Percentiles rank a stretch among this genome's conserved stretches.
phyloP scores from a whole-genome alignment of 2,113 vertebrate species.

The Crotalus tigris region DNA sequence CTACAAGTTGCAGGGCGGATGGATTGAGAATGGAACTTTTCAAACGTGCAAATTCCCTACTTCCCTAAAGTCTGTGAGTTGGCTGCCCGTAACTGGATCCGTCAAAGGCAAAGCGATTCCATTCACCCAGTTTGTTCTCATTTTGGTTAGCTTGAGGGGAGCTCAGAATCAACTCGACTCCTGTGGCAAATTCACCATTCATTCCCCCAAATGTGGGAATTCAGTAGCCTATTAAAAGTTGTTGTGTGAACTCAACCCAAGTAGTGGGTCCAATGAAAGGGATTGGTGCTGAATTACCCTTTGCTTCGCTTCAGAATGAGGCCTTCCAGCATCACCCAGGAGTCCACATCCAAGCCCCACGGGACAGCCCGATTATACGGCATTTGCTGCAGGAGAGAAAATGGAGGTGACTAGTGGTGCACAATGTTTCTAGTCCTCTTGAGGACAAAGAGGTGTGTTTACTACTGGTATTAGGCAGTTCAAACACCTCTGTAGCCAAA shows the following conservation, averaged over 20 bases:
- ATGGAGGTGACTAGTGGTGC: no score
- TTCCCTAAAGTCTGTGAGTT: not conserved
- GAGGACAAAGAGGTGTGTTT: not conserved
- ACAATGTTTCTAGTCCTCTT: not conserved
- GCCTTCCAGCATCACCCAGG: slow-evolving; percentile 78
- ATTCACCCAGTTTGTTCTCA: not conserved
- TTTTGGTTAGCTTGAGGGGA: not conserved
- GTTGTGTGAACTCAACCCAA: not conserved
- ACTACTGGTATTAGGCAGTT: no score
- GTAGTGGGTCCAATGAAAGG: not conserved
- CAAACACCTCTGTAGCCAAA: not conserved
- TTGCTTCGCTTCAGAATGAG: not conserved
- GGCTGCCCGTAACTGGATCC: not conserved
- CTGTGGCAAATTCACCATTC: not conserved
- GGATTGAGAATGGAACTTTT: not conserved
- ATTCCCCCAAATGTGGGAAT: not conserved
- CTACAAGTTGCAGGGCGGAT: not conserved
- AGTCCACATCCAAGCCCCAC: slow-evolving; percentile 71
- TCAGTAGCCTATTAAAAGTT: not conserved
- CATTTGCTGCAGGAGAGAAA: slow-evolving; percentile 62
- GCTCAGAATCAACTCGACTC: not conserved
- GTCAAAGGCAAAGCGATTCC: not conserved
- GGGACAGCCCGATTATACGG: slow-evolving; percentile 73
- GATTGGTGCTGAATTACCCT: not conserved
- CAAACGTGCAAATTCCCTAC: not conserved